Evolutionary conservation across 2,888 invertebrate species (phyloP).

Genomic region (Caenorhabditis panamensis): DNA sequence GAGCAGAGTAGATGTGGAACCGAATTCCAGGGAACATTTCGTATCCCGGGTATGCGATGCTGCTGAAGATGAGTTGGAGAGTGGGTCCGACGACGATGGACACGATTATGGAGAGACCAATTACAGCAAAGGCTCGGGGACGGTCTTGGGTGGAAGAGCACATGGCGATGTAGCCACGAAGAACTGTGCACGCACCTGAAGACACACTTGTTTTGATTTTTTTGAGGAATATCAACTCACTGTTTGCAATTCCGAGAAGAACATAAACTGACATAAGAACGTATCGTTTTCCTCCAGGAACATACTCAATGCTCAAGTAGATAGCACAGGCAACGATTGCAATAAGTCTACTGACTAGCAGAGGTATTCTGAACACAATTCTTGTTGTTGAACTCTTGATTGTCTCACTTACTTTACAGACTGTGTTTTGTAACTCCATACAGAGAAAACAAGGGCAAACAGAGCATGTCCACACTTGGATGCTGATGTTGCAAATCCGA

Average conservation of each 20-base stretch:
- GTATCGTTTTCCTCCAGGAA: slow-evolving; percentile 38
- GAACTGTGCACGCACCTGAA: slow-evolving; percentile 44
- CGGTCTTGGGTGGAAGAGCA: slow-evolving; percentile 50
- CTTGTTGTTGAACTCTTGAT: not conserved
- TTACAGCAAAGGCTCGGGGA: slow-evolving; percentile 46
- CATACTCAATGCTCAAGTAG: slow-evolving; percentile 46
- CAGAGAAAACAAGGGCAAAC: slow-evolving; percentile 68
- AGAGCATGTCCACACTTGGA: slow-evolving; percentile 70
- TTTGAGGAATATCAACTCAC: not conserved
- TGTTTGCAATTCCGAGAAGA: slow-evolving; percentile 43
- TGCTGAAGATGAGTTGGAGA: slow-evolving; percentile 66
- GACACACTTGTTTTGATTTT: not conserved
- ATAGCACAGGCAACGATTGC: slow-evolving; percentile 42
- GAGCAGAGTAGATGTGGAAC: slow-evolving; percentile 60
- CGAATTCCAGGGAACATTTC: slow-evolving; percentile 56
- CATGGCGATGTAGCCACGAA: slow-evolving; percentile 56
- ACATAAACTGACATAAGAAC: slow-evolving; percentile 41
- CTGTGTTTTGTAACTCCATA: slow-evolving; percentile 67
- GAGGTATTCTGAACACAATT: slow-evolving; percentile 53
- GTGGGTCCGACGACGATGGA: slow-evolving; percentile 56
- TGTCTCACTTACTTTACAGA: slow-evolving; percentile 53
- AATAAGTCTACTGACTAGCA: slow-evolving; percentile 42
- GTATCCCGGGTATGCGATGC: slow-evolving; percentile 68
- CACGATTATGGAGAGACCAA: slow-evolving; percentile 53
- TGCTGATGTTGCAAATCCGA: slow-evolving; percentile 67